Conservation (phyloP, 2,888 invertebrate species). For the Polymixis lichenea region DNA sequence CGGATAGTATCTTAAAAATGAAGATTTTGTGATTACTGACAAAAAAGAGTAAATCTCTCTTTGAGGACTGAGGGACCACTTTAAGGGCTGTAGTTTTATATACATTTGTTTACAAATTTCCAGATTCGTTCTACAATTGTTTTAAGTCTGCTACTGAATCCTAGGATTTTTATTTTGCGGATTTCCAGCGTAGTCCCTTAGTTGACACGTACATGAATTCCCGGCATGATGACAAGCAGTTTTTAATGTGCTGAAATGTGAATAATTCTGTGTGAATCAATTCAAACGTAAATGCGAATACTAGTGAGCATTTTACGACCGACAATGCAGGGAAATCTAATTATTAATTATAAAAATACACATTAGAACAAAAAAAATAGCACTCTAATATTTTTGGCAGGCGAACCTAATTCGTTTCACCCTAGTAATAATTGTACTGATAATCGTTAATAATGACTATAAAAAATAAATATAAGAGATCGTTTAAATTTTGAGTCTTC, state of each 20-base stretch:
- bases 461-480: constrained; percentile 78
- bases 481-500: constrained; percentile 73
- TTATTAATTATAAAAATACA: constrained; percentile 65
- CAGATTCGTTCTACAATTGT: too few relatives aligned
- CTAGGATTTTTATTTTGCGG: too few relatives aligned
- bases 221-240: constrained; percentile 26
- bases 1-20: too few relatives aligned
- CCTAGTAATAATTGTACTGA: constrained; percentile 64
- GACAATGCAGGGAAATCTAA: constrained; percentile 47
- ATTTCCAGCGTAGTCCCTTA: too few relatives aligned
- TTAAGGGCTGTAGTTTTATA: too few relatives aligned
- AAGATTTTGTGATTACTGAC: too few relatives aligned
- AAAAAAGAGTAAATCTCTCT: too few relatives aligned
- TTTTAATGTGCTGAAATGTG: constrained; percentile 27
- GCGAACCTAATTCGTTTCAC: constrained; percentile 48
- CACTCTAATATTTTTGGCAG: constrained; percentile 67
- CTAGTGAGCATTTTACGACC: constrained; percentile 44
- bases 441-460: constrained; percentile 64
- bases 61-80: too few relatives aligned
- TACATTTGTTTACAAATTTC: too few relatives aligned
- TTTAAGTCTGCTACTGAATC: too few relatives aligned
- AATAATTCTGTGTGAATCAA: constrained; percentile 27
- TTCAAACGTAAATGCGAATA: constrained; percentile 55
- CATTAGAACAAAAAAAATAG: constrained; percentile 66
- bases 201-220: background rate